Conservation (phyloP, 2,113 vertebrate species). For the Aptenodytes patagonicus region DNA sequence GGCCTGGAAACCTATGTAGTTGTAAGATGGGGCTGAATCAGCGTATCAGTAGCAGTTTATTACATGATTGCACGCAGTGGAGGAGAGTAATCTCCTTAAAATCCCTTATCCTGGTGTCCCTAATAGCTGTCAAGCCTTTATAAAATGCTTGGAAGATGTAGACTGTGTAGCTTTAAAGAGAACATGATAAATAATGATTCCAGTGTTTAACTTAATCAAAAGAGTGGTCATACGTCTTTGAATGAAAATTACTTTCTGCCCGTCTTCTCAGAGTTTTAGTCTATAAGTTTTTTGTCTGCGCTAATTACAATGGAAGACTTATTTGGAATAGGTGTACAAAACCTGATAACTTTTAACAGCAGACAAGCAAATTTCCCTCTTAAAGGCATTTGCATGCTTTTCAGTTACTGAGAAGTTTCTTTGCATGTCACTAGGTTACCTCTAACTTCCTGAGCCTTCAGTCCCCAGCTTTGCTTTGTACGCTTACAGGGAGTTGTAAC, state of each 20-base stretch:
- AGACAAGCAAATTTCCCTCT: neutral
- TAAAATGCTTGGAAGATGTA: neutral
- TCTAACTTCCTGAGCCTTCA: neutral
- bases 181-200: neutral
- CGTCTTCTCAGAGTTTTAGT: neutral
- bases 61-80: neutral
- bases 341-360: neutral
- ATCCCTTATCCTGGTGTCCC: neutral
- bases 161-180: neutral
- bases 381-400: neutral
- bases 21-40: neutral
- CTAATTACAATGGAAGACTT: neutral
- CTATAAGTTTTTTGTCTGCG: neutral
- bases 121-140: neutral
- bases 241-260: constrained; percentile 6
- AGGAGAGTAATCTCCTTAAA: neutral
- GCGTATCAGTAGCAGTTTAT: fast-evolving
- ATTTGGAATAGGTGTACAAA: neutral
- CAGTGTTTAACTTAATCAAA: constrained; percentile 10
- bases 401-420: neutral
- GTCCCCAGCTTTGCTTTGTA: neutral
- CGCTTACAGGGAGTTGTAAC: neutral
- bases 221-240: neutral
- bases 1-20: neutral
- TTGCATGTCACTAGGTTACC: neutral